Base-by-base conservation (phyloP, 2,113 vertebrate species). In the Podiceps cristatus region DNA sequence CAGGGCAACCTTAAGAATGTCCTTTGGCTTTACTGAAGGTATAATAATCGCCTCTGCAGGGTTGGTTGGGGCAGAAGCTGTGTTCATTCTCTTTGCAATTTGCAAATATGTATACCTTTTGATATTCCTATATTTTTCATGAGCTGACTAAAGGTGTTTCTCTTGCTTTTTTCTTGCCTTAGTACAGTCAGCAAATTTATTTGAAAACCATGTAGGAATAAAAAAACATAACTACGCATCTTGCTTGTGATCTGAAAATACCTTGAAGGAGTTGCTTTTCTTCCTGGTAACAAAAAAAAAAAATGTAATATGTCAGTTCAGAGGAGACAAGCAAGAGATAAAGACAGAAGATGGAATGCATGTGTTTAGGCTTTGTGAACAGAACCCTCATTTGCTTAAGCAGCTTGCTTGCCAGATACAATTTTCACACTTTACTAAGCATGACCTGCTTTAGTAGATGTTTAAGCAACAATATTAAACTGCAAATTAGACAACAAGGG, bases 401-500 rank as follows among this genome's bases (percentile, higher is more conserved):
- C 90, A 95, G 91, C 86, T 95, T 95, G 88, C 78, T 91, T 96
- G 96, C 93, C 93, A 96, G 90, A 93, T 88, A 84, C 40, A 93
- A 91, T 93, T 95, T 96, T 83, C 88, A 95, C 93, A 94, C 92
- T 97, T 96, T 82, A 86, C 93, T 96, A 93, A 93, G 86, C 91
- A 94, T 87, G 95, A 95, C 94, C 93, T 95, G 72, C 71, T 96
- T 96, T 88, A 85, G 77, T 73, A 95, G 89, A 90, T 16, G 1
- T 83, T 90, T 94, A 94, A 97, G 75, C 78, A 96, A 80, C 69
- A 82, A 68, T 74, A 91, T 94, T 87, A 91, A 94, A 62, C 86
- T 76, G 69, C 66, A 94, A 96, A 96, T 93, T 89, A 93, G 83
- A 58, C 89, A 95, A 91, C 6, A 6, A 92, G 33, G 73, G 73